Evolutionary conservation across 1,140 invertebrate species (phyloP), one percentile per base, ranked within the genome.

Genomic region (Procambarus virginalis): DNA sequence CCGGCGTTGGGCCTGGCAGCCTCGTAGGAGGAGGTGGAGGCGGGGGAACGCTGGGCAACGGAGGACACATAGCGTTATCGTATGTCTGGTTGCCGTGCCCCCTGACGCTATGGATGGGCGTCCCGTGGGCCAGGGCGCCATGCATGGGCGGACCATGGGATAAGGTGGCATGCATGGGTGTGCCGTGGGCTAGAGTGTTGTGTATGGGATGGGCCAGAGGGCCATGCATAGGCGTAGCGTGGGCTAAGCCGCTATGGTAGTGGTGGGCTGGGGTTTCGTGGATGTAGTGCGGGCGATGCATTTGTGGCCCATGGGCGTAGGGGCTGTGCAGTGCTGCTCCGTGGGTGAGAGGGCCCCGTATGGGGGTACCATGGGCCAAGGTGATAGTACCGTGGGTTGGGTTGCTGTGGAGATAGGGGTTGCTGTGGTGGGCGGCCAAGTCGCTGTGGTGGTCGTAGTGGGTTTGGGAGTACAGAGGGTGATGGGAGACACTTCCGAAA

Each of bases 21-120:
- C 89, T 20, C 1, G 76, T 45, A 0, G 89, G 89, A 34, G 89
- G 89, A 58, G 89, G 89, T 2, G 89, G 89, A 0, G 89, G 89
- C 0, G 89, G 89, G 58, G 89, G 89, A 12, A 90, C 89, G 9
- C 20, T 85, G 0, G 89, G 89, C 34, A 90, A 64, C 3, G 89
- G 88, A 12, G 88, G 73, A 3, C 55, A 79, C 34, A 89, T 2
- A 4, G 64, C 20, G 70, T 89, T 81, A 6, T n/a, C 45, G 51
- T 79, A 64, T 12, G 48, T 14, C 48, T 70, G 82, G 68, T 22
- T 60, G 45, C 10, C 6, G 68, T 70, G 82, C 12, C 34, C 68
- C 5, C 68, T 45, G 68, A 70, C 34, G 34, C n/a, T 10, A 34
- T 84, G 82, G 8, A 49, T n/a, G 20, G 82, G 64, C 10, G 20